A percentile compares a stretch with the other conserved stretches of the same genome.
These are phyloP conservation scores for Siderastrea radians DNA, from an alignment of 92 coral and sea anemone species.

Conservation along the genomic window DNA sequence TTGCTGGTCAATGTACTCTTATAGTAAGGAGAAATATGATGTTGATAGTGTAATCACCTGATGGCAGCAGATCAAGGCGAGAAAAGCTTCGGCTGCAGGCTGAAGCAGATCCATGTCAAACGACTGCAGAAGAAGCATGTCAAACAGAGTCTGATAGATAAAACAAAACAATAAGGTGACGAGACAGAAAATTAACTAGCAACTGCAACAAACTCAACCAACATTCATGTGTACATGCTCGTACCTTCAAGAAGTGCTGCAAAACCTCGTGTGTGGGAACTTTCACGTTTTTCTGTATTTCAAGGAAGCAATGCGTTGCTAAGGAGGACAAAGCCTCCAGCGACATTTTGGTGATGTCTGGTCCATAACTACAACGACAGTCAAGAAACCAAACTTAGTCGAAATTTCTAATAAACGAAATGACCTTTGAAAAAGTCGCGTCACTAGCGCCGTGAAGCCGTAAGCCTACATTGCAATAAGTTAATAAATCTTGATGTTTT, in stretches of 20 bases:
- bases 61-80: slow-evolving; percentile 92
- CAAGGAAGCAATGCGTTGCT: slow-evolving; percentile 78
- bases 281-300: slow-evolving; percentile 66
- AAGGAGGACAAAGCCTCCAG: slow-evolving; percentile 90
- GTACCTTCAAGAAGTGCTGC: slow-evolving; percentile 85
- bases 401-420: not conserved
- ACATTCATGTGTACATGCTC: not conserved
- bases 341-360: slow-evolving; percentile 96
- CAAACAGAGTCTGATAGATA: slow-evolving; percentile 79
- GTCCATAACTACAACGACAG: slow-evolving; percentile 48
- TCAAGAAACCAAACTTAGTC: slow-evolving; percentile 38
- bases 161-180: not conserved
- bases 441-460: too few relatives aligned
- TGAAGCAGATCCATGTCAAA: slow-evolving; percentile 94
- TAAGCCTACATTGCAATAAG: too few relatives aligned
- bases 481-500: too few relatives aligned
- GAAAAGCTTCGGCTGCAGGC: slow-evolving; percentile 96
- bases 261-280: slow-evolving; percentile 72
- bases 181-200: not conserved
- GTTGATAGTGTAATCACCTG: slow-evolving; percentile 70
- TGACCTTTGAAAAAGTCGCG: too few relatives aligned
- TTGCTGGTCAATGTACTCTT: not conserved
- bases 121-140: slow-evolving; percentile 86
- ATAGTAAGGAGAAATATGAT: not conserved
- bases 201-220: too few relatives aligned